These are phyloP conservation scores for Macrophya annulata DNA, from an alignment of 2,888 invertebrate genomes.

Conservation along the genomic window DNA sequence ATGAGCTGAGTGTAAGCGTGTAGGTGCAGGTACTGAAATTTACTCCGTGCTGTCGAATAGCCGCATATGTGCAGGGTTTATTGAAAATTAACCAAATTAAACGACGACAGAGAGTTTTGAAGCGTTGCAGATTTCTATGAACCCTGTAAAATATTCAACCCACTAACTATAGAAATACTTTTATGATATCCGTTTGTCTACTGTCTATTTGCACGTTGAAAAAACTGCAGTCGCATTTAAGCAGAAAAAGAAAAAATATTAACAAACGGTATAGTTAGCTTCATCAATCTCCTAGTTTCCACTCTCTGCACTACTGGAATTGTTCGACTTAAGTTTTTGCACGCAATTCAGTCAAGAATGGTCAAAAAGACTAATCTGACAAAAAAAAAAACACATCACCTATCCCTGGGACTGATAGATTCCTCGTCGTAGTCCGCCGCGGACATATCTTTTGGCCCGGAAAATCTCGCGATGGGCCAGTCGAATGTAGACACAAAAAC, in stretches of 20 bases:
- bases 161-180: slow-evolving; percentile 30
- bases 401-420: neutral
- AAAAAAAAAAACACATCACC: neutral
- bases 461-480: neutral
- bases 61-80: slow-evolving; percentile 15
- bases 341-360: neutral
- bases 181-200: neutral
- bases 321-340: neutral
- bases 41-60: neutral
- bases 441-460: neutral
- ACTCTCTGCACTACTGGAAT: neutral
- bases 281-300: neutral
- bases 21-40: neutral
- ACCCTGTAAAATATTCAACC: neutral
- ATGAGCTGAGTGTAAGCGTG: neutral
- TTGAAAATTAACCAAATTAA: slow-evolving; percentile 49
- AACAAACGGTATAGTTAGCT: neutral
- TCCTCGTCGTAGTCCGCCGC: neutral
- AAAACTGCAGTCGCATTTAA: neutral
- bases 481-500: slow-evolving; percentile 1
- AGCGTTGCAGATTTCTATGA: slow-evolving; percentile 7
- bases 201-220: slow-evolving; percentile 4
- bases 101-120: slow-evolving; percentile 22
- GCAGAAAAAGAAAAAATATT: neutral
- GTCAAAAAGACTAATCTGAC: neutral